Evolutionary conservation across 2,113 vertebrate species (phyloP).

Genomic region (Caranx ignobilis): DNA sequence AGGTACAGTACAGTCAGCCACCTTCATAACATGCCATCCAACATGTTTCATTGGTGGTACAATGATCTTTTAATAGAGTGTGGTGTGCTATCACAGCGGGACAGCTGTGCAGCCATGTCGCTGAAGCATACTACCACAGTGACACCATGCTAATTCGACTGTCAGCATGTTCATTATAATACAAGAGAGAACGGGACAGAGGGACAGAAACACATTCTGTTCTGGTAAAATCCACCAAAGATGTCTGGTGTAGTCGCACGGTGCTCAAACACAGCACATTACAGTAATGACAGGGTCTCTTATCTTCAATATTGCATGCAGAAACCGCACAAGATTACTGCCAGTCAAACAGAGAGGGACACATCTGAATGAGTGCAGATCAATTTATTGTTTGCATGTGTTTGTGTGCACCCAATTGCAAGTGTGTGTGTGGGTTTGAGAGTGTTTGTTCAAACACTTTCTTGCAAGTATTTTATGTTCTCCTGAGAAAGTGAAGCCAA

Average conservation of each 20-base stretch:
- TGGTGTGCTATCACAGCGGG: constrained; percentile 66
- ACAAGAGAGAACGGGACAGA: constrained; percentile 51
- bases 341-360: constrained; percentile 47
- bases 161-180: constrained; percentile 72
- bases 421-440: background rate
- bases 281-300: constrained; percentile 56
- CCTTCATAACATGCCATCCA: constrained; percentile 18
- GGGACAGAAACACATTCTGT: constrained; percentile 46
- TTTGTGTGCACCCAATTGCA: constrained; percentile 23
- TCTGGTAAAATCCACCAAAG: constrained; percentile 52
- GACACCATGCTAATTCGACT: constrained; percentile 74
- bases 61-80: constrained; percentile 55
- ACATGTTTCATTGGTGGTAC: constrained; percentile 39
- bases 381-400: constrained; percentile 30
- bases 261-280: constrained; percentile 46
- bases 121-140: constrained; percentile 53
- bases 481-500: constrained; percentile 21
- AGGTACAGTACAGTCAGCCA: constrained; percentile 21
- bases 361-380: constrained; percentile 43
- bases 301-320: constrained; percentile 54
- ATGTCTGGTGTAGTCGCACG: constrained; percentile 39
- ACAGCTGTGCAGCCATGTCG: constrained; percentile 70
- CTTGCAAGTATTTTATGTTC: constrained; percentile 16
- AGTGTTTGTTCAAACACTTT: constrained; percentile 22
- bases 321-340: constrained; percentile 44